Evolutionary conservation across 2,797 vertebrate genomes (phyloP).

Genomic region (Danio tinwini): DNA sequence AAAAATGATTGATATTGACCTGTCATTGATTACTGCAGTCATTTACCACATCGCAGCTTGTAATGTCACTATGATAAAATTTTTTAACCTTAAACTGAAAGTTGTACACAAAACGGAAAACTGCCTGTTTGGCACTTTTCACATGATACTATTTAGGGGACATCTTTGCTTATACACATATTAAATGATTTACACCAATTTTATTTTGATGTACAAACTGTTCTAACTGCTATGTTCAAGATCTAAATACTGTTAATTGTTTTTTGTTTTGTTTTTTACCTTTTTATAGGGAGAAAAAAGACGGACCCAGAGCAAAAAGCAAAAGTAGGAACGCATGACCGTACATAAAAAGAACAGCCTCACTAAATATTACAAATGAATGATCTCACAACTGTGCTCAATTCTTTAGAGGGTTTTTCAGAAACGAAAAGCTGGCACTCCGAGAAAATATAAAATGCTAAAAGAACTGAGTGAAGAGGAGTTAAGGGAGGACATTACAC

Average conservation of each 20-base stretch:
- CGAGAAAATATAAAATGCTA: slow-evolving; percentile 29
- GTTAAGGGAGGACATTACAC: slow-evolving; percentile 27
- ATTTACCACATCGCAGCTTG: too few species aligned
- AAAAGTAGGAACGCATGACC: slow-evolving; percentile 43
- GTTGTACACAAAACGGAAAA: too few species aligned
- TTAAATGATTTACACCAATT: background rate
- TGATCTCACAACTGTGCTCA: slow-evolving; percentile 2
- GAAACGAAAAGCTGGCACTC: slow-evolving; percentile 46
- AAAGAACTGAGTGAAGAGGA: background rate
- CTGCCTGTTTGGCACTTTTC: too few species aligned
- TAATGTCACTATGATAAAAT: too few species aligned
- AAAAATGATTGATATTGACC: too few species aligned
- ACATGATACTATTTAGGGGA: background rate
- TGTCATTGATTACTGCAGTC: too few species aligned
- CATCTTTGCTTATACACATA: background rate
- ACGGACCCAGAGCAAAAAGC: slow-evolving; percentile 48
- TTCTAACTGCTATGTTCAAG: background rate
- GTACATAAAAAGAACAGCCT: background rate
- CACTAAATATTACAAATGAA: background rate
- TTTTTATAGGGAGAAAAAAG: slow-evolving; percentile 52
- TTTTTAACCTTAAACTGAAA: too few species aligned
- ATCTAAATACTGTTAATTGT: slow-evolving; percentile 17
- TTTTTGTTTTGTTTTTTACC: background rate
- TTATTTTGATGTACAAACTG: background rate
- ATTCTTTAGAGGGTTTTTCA: slow-evolving; percentile 2